Evolutionary conservation across 2,797 vertebrate species (phyloP).

Genomic region (Dendrocincla fuliginosa): DNA sequence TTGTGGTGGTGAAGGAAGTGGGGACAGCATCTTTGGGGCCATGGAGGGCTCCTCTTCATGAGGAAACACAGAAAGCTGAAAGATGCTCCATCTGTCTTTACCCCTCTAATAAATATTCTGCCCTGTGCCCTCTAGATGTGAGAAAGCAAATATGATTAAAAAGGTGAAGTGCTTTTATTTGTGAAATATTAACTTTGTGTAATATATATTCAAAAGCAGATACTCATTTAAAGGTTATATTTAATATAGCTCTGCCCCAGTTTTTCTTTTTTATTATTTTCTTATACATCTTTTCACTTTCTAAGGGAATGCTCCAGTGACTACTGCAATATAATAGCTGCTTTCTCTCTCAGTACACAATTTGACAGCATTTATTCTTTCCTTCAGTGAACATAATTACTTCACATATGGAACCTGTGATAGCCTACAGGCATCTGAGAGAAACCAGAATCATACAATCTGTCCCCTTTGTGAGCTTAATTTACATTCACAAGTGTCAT

Average conservation of each 20-base stretch:
- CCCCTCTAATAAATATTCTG: not conserved
- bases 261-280: slow-evolving; percentile 75
- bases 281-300: slow-evolving; percentile 77
- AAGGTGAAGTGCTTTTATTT: slow-evolving; percentile 26
- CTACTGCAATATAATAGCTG: slow-evolving; percentile 83
- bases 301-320: slow-evolving; percentile 78
- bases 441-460: slow-evolving; percentile 84
- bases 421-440: slow-evolving; percentile 85
- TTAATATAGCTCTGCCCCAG: slow-evolving; percentile 69
- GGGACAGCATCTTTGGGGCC: not conserved
- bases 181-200: slow-evolving; percentile 65
- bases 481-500: slow-evolving; percentile 84
- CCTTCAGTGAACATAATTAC: slow-evolving; percentile 88
- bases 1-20: not conserved
- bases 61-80: not conserved
- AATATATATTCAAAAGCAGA: slow-evolving; percentile 75
- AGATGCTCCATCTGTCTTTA: not conserved
- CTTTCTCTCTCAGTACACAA: slow-evolving; percentile 81
- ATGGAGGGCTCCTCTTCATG: not conserved
- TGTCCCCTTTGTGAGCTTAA: slow-evolving; percentile 84
- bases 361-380: slow-evolving; percentile 88
- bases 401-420: slow-evolving; percentile 87
- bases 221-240: slow-evolving; percentile 72
- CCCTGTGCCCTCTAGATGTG: slow-evolving; percentile 42
- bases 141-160: slow-evolving; percentile 29